Percentiles rank a stretch among this genome's conserved stretches.
phyloP scores from a whole-genome alignment of 2,888 invertebrate species.

The Tetheella fluctuosa region DNA sequence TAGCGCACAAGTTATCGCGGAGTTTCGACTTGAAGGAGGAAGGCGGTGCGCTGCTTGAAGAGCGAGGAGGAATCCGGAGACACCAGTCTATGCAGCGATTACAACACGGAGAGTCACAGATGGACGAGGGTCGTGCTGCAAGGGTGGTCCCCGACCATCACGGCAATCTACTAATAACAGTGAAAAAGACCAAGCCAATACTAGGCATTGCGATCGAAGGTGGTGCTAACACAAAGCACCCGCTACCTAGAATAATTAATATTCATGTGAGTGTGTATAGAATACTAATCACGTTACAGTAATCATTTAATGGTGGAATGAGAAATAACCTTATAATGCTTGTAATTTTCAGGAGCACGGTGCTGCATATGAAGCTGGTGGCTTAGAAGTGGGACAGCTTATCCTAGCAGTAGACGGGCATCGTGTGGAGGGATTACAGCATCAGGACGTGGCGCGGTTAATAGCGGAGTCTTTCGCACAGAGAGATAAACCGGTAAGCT shows the following conservation, averaged over 20 bases:
- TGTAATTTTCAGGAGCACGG: conserved; percentile 91
- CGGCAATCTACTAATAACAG: conserved; percentile 94
- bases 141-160: conserved; percentile 93
- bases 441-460: conserved; percentile 95
- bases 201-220: conserved; percentile 99
- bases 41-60: conserved; percentile 88
- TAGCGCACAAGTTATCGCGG: conserved; percentile 93
- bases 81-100: conserved; percentile 92
- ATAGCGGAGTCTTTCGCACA: conserved; percentile 97
- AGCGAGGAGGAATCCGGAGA: conserved; percentile 86
- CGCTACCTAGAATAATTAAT: conserved; percentile 96
- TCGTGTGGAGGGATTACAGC: conserved; percentile 90
- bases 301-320: not conserved
- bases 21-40: conserved; percentile 96
- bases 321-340: not conserved
- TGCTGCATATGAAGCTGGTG: conserved; percentile 96
- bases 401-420: conserved; percentile 96
- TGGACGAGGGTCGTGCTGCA: conserved; percentile 82
- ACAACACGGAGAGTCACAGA: conserved; percentile 82
- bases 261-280: conserved; percentile 90
- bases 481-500: conserved; percentile 87
- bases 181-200: conserved; percentile 96
- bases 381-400: conserved; percentile 96
- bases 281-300: not conserved
- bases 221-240: conserved; percentile 97